phyloP scores from a whole-genome alignment of 2,888 invertebrate genomes.

The Nebria brevicollis region DNA sequence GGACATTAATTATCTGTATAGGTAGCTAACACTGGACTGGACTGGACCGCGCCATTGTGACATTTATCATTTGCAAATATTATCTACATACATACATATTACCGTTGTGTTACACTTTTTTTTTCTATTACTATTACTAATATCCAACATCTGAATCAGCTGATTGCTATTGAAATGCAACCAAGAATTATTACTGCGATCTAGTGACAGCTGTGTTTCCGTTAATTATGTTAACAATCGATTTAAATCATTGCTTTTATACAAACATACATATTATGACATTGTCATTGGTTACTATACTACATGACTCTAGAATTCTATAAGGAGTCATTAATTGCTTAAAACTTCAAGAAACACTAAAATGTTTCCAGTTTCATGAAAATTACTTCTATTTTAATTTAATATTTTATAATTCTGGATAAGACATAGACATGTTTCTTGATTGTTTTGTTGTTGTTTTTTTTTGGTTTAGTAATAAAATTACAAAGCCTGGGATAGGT shows the following conservation, averaged over 20 bases:
- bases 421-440: too few relatives aligned
- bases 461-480: too few relatives aligned
- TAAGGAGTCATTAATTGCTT: too few relatives aligned
- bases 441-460: too few relatives aligned
- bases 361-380: too few relatives aligned
- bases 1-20: conserved; percentile 4
- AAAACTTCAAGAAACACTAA: too few relatives aligned
- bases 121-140: background rate
- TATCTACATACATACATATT: background rate
- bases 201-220: background rate
- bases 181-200: background rate
- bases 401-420: too few relatives aligned
- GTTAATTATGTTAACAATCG: background rate
- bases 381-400: too few relatives aligned
- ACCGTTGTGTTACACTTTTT: background rate
- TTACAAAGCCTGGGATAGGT: too few relatives aligned
- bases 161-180: background rate
- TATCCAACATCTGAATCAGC: background rate
- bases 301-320: too few relatives aligned
- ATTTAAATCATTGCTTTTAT: background rate
- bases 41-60: background rate
- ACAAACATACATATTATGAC: background rate
- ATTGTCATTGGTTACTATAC: too few relatives aligned
- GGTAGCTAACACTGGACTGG: background rate
- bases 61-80: conserved; percentile 17